Conservation (phyloP, 2,113 vertebrate species). For the Corvus cornix region DNA sequence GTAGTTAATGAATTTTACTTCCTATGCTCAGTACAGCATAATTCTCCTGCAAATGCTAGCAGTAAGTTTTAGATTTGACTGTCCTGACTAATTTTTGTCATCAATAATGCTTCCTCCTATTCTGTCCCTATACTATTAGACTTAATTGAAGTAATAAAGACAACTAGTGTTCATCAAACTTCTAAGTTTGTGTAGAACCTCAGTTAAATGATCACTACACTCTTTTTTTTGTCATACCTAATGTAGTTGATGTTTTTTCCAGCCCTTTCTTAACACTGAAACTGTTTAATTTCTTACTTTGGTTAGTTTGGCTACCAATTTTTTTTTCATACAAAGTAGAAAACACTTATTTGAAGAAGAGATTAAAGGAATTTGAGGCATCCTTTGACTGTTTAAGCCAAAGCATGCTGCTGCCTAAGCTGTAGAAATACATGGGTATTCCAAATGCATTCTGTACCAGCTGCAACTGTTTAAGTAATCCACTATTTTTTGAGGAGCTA, state of each 20-base stretch:
- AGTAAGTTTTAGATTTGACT: background rate
- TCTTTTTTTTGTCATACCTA: background rate
- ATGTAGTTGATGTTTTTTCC: background rate
- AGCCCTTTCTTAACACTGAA: background rate
- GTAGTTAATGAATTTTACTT: conserved; percentile 47
- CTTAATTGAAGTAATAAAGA: background rate
- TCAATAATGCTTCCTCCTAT: background rate
- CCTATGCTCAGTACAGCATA: background rate
- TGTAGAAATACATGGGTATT: conserved; percentile 1
- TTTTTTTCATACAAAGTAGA: background rate
- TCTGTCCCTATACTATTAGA: background rate
- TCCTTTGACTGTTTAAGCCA: background rate
- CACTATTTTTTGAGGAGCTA: background rate
- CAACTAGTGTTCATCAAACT: background rate
- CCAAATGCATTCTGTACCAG: background rate
- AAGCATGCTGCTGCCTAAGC: background rate
- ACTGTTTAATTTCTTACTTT: background rate
- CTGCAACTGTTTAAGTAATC: background rate
- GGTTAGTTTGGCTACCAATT: background rate
- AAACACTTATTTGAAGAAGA: background rate
- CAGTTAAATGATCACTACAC: background rate
- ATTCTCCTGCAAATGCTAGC: background rate
- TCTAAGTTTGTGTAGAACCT: background rate
- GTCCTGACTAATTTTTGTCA: conserved; percentile 13
- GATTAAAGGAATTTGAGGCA: background rate